Evolutionary conservation across 2,113 vertebrate genomes (phyloP).

Genomic region (Centropus unirufus): DNA sequence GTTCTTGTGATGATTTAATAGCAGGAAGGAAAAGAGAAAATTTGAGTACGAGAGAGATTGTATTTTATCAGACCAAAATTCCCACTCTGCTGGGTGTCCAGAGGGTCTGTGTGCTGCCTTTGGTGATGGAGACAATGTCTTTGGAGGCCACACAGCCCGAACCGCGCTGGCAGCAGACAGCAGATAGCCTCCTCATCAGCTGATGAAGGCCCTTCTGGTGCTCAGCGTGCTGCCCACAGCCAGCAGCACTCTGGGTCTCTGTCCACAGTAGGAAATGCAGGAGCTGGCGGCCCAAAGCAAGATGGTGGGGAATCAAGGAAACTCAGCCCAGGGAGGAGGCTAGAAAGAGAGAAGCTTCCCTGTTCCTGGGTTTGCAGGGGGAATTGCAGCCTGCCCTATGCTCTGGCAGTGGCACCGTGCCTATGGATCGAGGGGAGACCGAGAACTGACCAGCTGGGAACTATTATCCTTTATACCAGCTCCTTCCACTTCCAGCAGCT

Average conservation of each 20-base stretch:
- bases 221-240: not conserved
- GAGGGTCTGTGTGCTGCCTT: not conserved
- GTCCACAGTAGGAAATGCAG: not conserved
- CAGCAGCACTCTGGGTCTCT: not conserved
- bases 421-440: not conserved
- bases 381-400: not conserved
- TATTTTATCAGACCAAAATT: not conserved
- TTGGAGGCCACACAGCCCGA: not conserved
- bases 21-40: not conserved
- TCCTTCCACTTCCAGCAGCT: not conserved
- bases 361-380: not conserved
- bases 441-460: not conserved
- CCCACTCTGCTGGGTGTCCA: not conserved
- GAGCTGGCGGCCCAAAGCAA: not conserved
- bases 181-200: not conserved
- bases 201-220: not conserved
- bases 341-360: not conserved
- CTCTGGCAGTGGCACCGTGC: not conserved
- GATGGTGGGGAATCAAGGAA: not conserved
- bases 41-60: too few species aligned
- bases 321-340: not conserved
- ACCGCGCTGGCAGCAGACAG: not conserved
- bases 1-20: not conserved
- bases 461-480: not conserved
- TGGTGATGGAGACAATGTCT: rapidly evolving